Evolutionary conservation across 2,888 invertebrate genomes (phyloP).

Genomic region (Neuroscelio doddi): DNA sequence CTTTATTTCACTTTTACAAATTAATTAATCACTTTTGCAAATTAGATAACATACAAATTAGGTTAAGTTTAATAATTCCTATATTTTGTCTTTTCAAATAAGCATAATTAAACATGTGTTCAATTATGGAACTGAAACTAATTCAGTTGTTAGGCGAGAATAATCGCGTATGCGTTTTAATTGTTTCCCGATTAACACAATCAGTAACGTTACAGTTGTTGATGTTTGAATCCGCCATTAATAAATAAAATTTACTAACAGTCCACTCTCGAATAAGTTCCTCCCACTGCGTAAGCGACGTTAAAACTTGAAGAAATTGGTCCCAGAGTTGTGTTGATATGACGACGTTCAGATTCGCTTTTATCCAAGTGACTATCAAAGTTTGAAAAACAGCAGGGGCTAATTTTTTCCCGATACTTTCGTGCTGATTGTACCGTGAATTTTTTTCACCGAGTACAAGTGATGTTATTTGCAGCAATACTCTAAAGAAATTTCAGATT

Average conservation of each 20-base stretch:
- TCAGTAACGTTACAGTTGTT: too few relatives aligned
- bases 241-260: conserved; percentile 75
- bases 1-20: too few relatives aligned
- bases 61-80: too few relatives aligned
- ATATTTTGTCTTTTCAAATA: too few relatives aligned
- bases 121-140: too few relatives aligned
- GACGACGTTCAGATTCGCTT: conserved; percentile 94
- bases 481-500: conserved; percentile 65
- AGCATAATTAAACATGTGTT: too few relatives aligned
- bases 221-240: too few relatives aligned
- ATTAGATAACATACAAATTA: too few relatives aligned
- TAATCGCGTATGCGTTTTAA: too few relatives aligned
- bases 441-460: conserved; percentile 87
- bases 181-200: too few relatives aligned
- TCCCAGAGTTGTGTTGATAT: conserved; percentile 94
- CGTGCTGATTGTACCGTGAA: conserved; percentile 83
- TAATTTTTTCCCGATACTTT: conserved; percentile 80
- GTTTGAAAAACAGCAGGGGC: conserved; percentile 94
- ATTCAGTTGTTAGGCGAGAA: too few relatives aligned
- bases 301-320: conserved; percentile 89
- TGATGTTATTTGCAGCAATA: conserved; percentile 93
- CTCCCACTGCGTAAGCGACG: conserved; percentile 93
- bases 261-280: conserved; percentile 97
- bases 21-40: too few relatives aligned
- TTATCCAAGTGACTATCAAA: conserved; percentile 97